A percentile compares a stretch with the other conserved stretches of the same genome.
Conservation (phyloP, 2,888 invertebrate species). For the Perdita meconis region DNA sequence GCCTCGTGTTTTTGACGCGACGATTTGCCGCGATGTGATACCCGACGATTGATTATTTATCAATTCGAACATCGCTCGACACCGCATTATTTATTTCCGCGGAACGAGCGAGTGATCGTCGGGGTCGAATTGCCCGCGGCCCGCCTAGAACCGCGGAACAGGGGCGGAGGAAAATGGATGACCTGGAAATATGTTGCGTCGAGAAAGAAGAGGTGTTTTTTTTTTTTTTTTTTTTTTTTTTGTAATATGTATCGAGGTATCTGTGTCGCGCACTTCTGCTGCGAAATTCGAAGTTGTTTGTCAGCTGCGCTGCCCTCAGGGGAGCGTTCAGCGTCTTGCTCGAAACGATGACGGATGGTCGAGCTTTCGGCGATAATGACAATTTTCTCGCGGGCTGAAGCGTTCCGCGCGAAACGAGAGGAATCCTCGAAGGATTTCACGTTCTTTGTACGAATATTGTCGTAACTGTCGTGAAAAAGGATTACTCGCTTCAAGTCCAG, state of each 20-base stretch:
- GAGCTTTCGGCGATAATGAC: constrained; percentile 2
- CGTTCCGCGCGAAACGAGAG: constrained; percentile 30
- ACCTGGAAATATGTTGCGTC: background rate
- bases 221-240: too few species aligned
- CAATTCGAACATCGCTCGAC: constrained; percentile 61
- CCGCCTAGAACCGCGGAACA: background rate
- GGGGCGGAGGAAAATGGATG: background rate
- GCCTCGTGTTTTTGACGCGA: constrained; percentile 70
- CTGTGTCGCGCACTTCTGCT: background rate
- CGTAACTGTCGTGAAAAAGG: constrained; percentile 60
- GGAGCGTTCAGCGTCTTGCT: constrained; percentile 8
- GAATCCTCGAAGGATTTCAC: constrained; percentile 56
- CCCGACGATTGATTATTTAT: constrained; percentile 69
- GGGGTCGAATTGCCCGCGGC: constrained; percentile 27
- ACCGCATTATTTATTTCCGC: constrained; percentile 50
- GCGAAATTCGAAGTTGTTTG: background rate
- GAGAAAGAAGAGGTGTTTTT: background rate
- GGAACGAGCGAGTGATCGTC: background rate
- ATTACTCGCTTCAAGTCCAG: constrained; percentile 53
- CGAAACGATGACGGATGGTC: constrained; percentile 10
- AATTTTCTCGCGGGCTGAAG: constrained; percentile 20
- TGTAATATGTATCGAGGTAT: background rate
- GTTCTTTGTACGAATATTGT: constrained; percentile 64
- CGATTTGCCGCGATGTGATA: constrained; percentile 63
- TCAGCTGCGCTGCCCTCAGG: background rate